Percentiles rank a stretch among this genome's conserved stretches.
Evolutionary conservation across 2,797 vertebrate genomes (phyloP).

Genomic region (Alauda arvensis): DNA sequence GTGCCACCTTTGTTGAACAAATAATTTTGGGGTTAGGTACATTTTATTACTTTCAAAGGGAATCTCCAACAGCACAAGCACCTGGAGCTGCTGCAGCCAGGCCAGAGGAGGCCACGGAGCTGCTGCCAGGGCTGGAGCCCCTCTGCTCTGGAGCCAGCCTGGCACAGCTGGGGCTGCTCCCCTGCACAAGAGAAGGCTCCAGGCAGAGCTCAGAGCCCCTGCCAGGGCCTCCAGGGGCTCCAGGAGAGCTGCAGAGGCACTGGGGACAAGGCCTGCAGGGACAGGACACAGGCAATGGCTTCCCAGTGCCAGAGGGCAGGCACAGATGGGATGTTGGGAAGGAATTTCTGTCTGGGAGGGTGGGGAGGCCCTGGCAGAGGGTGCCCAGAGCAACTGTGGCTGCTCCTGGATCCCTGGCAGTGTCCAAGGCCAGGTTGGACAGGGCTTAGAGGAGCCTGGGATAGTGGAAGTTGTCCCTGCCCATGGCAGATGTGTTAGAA

Average conservation of each 20-base stretch:
- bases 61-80: background rate
- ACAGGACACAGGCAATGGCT: background rate
- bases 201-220: background rate
- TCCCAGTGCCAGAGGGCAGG: background rate
- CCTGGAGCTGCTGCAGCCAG: background rate
- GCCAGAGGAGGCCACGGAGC: background rate
- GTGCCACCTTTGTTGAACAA: background rate
- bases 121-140: background rate
- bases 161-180: background rate
- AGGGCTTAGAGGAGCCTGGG: rapidly evolving
- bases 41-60: background rate
- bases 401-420: background rate
- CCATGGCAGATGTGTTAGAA: background rate
- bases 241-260: background rate
- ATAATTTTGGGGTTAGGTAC: rapidly evolving
- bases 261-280: background rate
- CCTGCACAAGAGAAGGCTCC: background rate
- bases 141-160: background rate
- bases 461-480: rapidly evolving
- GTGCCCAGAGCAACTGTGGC: background rate
- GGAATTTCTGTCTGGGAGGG: background rate
- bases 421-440: background rate
- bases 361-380: background rate
- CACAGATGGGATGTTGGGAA: rapidly evolving
- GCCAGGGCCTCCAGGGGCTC: background rate